These are phyloP conservation scores for Tupaia chinensis DNA, from an alignment of 2,113 vertebrate genomes.

Conservation along the genomic window DNA sequence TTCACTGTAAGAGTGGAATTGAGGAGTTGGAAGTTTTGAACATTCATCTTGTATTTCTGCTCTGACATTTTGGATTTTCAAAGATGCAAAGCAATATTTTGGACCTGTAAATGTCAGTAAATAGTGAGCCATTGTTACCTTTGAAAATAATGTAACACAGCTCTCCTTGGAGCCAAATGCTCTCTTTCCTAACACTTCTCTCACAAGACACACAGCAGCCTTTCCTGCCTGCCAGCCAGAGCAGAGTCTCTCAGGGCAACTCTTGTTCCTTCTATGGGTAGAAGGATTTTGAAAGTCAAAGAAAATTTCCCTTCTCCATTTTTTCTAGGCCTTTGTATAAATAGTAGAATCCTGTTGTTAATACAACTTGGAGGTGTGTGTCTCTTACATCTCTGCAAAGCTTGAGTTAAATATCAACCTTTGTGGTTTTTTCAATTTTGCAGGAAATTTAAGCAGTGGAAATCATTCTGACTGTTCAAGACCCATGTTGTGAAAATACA, in stretches of 20 bases:
- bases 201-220: too few relatives aligned
- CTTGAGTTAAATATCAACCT: neutral
- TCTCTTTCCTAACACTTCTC: neutral
- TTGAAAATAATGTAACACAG: neutral
- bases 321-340: neutral
- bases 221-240: neutral
- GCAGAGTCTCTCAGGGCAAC: neutral
- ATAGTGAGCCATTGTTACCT: neutral
- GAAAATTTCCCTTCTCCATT: neutral
- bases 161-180: neutral
- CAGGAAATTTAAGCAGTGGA: neutral
- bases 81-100: neutral
- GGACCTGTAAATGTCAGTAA: neutral
- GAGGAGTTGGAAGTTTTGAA: neutral
- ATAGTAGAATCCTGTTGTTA: neutral
- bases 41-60: neutral
- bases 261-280: neutral
- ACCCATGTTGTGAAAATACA: neutral
- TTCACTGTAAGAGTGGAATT: neutral
- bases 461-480: constrained; percentile 19
- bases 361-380: neutral
- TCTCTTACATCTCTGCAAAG: neutral
- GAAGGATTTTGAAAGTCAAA: neutral
- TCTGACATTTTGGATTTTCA: neutral
- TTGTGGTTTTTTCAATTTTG: neutral